Evolutionary conservation across 2,888 invertebrate species (phyloP).

Genomic region (Ornithoptera priamus): DNA sequence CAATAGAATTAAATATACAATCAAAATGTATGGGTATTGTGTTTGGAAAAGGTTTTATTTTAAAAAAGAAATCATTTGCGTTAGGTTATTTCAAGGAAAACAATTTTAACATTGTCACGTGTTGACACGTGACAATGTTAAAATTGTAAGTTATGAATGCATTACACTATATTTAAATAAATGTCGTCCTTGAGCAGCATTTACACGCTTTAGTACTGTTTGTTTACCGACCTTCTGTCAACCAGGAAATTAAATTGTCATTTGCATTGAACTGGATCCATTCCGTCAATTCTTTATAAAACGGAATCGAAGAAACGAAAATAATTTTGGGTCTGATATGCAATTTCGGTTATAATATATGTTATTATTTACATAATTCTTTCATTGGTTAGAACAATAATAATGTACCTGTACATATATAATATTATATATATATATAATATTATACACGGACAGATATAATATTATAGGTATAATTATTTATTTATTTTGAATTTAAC

Average conservation of each 20-base stretch:
- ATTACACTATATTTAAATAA: not conserved
- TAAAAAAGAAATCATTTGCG: no score
- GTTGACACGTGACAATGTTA: not conserved
- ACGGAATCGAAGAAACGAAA: not conserved
- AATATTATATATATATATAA: not conserved
- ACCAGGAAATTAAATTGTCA: conserved; percentile 23
- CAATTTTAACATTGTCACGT: not conserved
- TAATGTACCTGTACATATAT: no score
- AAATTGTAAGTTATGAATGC: not conserved
- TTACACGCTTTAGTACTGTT: conserved; percentile 15
- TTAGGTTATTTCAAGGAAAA: not conserved
- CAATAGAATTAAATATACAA: no score
- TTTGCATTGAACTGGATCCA: conserved; percentile 18
- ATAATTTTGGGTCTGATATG: not conserved
- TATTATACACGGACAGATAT: not conserved
- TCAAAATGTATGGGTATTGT: no score
- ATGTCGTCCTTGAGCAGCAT: conserved; percentile 10
- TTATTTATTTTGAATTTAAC: not conserved
- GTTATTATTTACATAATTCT: not conserved
- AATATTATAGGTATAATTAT: not conserved
- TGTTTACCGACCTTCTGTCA: conserved; percentile 21
- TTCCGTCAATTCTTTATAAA: conserved; percentile 3
- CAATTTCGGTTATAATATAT: not conserved
- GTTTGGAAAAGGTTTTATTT: no score
- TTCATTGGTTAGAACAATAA: not conserved